Evolutionary conservation across 37 sponge, comb jelly and placozoan species (phyloP), one percentile per base, ranked within the genome.

Genomic region (Geodia barretti): DNA sequence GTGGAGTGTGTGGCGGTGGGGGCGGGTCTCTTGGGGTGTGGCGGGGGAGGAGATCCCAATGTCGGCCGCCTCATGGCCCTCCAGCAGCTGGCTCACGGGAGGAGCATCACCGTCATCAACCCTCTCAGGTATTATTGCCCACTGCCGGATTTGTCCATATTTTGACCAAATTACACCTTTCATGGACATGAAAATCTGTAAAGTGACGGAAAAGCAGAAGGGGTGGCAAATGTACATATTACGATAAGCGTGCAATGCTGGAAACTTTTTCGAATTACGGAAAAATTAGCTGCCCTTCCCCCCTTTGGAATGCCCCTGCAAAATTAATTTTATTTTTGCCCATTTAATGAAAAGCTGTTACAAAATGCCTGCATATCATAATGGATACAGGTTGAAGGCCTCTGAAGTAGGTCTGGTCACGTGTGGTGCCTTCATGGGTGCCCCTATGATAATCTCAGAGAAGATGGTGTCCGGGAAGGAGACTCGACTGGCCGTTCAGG

Each of bases 1-100:
- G 65, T 94, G 19, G 89, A 85, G 74, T 94, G 95, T 61, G n/a
- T 94, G 59, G 72, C 86, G 1, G 79, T 88, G 66, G 95, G 95
- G 24, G 92, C 95, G 58, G 95, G 89, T 2, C 87, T 94, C 29
- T 82, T 94, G 37, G 95, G 95, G 2, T 94, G 95, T 83, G 95
- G 95, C 41, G 95, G 95, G n/a, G 95, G 95, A 23, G 95, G 95
- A 20, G 83, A 70, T 41, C 95, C 95, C 38, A 36, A 76, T n/a
- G 3, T 79, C 26, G 95, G 89, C 35, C 28, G 64, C 29, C 80
- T 84, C n/a, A 20, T 60, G 26, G 92, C 83, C 20, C 26, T 74
- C 58, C 62, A 78, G 62, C 75, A 70, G 31, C 70, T 91, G 14
- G 32, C 67, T 11, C 23, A 84, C 3, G 92, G 92, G 5, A 84